These are phyloP conservation scores for Plestiodon gilberti DNA, from an alignment of 2,113 vertebrate genomes.

Conservation along the genomic window DNA sequence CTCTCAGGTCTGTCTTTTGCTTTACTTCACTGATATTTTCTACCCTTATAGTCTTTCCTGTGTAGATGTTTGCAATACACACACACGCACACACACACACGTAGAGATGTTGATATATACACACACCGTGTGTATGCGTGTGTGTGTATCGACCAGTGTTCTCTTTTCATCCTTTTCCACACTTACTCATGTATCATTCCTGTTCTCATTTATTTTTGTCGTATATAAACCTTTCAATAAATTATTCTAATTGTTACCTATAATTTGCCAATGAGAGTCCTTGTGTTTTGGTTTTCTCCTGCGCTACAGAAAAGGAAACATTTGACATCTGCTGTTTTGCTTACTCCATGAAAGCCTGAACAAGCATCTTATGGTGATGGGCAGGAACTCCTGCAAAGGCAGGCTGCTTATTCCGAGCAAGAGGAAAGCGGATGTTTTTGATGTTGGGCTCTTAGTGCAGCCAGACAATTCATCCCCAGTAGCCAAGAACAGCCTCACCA, in stretches of 20 bases:
- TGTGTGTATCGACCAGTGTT: slow-evolving; percentile 41
- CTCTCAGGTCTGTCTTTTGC: slow-evolving; percentile 63
- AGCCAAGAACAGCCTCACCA: not conserved
- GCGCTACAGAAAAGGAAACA: not conserved
- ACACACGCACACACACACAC: not conserved
- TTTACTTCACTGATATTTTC: slow-evolving; percentile 48
- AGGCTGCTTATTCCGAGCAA: slow-evolving; percentile 20
- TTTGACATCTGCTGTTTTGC: not conserved
- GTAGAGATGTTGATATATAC: not conserved
- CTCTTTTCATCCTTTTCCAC: slow-evolving; percentile 47
- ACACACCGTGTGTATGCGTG: not conserved
- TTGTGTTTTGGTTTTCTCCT: slow-evolving; percentile 29
- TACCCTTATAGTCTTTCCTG: slow-evolving; percentile 50
- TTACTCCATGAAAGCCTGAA: not conserved
- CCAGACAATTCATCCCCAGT: not conserved
- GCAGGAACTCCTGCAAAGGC: not conserved
- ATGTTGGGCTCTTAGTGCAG: slow-evolving; percentile 34
- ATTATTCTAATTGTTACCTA: slow-evolving; percentile 61
- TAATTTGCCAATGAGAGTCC: slow-evolving; percentile 31
- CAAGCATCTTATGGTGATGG: not conserved
- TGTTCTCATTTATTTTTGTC: slow-evolving; percentile 58
- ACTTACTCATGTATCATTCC: slow-evolving; percentile 54
- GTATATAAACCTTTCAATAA: slow-evolving; percentile 66
- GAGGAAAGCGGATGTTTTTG: slow-evolving; percentile 27
- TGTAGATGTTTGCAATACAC: slow-evolving; percentile 48